Evolutionary conservation across 2,113 vertebrate genomes (phyloP).

Genomic region (Varanus komodoensis): DNA sequence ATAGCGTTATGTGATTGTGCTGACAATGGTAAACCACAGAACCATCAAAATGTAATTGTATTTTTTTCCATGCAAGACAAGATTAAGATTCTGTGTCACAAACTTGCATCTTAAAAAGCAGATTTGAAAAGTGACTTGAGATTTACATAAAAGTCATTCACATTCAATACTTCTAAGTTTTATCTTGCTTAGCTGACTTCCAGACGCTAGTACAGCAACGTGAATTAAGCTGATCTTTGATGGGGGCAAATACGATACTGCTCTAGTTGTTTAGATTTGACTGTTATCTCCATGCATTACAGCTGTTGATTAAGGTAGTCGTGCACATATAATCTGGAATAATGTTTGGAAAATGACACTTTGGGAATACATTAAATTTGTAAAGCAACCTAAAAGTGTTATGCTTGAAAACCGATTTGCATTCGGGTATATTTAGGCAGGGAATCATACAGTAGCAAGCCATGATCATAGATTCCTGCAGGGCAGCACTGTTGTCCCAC

Average conservation of each 20-base stretch:
- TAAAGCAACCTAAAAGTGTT: constrained; percentile 1
- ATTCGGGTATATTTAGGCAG: background rate
- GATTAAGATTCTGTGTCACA: fast-evolving
- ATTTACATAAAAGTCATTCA: constrained; percentile 26
- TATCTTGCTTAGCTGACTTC: background rate
- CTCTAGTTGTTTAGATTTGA: background rate
- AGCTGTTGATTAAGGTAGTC: background rate
- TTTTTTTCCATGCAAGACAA: constrained; percentile 8
- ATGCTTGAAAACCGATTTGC: constrained; percentile 29
- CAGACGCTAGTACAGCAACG: background rate
- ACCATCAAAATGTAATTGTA: background rate
- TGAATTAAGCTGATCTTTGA: background rate
- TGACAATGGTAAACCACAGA: constrained; percentile 27
- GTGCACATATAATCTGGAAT: constrained; percentile 21
- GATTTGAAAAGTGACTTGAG: constrained; percentile 4
- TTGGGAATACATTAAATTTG: constrained; percentile 21
- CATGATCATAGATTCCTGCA: background rate
- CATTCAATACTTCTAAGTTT: constrained; percentile 4
- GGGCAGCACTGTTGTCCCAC: background rate
- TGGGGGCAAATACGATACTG: background rate
- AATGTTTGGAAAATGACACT: background rate
- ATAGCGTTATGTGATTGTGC: fast-evolving
- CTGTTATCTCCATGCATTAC: constrained; percentile 4
- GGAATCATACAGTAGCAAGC: background rate
- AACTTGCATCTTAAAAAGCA: background rate